phyloP scores from a whole-genome alignment of 1,140 invertebrate species.

The Sycophaga agraensis region DNA sequence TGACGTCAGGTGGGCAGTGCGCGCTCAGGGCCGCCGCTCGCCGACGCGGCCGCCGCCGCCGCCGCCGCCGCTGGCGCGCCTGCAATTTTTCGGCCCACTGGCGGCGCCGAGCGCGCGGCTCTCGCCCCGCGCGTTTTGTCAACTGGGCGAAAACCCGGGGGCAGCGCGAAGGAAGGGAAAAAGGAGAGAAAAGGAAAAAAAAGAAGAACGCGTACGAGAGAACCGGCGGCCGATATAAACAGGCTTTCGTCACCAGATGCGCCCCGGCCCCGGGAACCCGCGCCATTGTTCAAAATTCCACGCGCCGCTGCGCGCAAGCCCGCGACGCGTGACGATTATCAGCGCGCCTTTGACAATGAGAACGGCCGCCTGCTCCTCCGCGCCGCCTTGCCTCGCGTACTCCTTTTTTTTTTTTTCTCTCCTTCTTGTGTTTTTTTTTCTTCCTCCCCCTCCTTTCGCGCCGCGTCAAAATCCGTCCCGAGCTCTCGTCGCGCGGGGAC shows the following conservation, averaged over 20 bases:
- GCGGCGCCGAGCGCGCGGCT: neutral
- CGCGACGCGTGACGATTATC: conserved; percentile 35
- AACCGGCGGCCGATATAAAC: too few species aligned
- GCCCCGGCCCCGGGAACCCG: conserved; percentile 33
- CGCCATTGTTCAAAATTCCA: conserved; percentile 36
- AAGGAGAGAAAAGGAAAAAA: too few species aligned
- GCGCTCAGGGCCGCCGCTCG: conserved; percentile 45
- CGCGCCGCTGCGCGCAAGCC: conserved; percentile 37
- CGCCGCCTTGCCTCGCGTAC: too few species aligned
- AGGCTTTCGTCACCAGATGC: conserved; percentile 17
- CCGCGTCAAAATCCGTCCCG: too few species aligned
- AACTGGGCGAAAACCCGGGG: too few species aligned
- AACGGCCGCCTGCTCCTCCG: too few species aligned
- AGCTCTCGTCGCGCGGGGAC: too few species aligned
- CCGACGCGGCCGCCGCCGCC: neutral
- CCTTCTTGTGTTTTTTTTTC: neutral
- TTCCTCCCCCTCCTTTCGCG: too few species aligned
- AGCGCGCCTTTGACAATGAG: conserved; percentile 27
- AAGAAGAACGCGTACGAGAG: too few species aligned
- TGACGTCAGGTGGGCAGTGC: conserved; percentile 58
- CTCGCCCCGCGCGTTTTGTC: neutral
- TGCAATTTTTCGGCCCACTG: conserved; percentile 15
- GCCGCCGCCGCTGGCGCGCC: conserved; percentile 35
- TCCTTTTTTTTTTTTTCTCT: too few species aligned
- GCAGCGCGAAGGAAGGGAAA: too few species aligned